Percentiles rank a stretch among this genome's conserved stretches.
These are phyloP conservation scores for Leptinotarsa juncta DNA, from an alignment of 2,888 invertebrate species.

Conservation along the genomic window DNA sequence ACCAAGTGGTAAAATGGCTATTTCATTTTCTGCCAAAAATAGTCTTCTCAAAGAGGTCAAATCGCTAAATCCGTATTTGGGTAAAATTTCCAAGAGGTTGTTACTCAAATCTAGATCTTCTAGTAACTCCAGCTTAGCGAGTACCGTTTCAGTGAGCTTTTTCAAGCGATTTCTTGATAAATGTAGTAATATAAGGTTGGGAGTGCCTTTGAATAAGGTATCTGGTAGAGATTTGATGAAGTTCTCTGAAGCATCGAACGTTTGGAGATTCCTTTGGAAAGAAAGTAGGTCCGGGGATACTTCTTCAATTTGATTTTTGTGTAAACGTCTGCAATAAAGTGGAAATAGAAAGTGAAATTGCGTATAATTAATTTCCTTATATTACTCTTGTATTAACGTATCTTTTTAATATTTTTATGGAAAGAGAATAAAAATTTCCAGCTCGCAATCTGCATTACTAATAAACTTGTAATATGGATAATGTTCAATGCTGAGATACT, in stretches of 20 bases:
- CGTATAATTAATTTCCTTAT: too few relatives aligned
- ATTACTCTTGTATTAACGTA: too few relatives aligned
- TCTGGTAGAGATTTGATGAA: slow-evolving; percentile 70
- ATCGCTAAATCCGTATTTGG: slow-evolving; percentile 70
- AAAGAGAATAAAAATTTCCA: too few relatives aligned
- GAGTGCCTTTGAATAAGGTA: slow-evolving; percentile 71
- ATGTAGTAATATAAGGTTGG: slow-evolving; percentile 72
- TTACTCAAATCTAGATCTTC: slow-evolving; percentile 78
- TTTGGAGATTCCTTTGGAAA: slow-evolving; percentile 73
- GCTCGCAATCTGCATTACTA: too few relatives aligned
- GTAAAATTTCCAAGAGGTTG: slow-evolving; percentile 73
- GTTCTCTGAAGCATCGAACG: slow-evolving; percentile 77
- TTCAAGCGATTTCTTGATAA: slow-evolving; percentile 75
- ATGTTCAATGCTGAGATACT: too few relatives aligned
- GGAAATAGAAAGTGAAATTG: background rate
- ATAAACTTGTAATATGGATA: too few relatives aligned
- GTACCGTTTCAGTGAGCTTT: slow-evolving; percentile 70
- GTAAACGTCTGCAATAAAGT: slow-evolving; percentile 71
- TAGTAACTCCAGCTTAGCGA: slow-evolving; percentile 70
- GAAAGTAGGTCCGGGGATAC: slow-evolving; percentile 71
- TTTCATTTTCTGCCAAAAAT: slow-evolving; percentile 77
- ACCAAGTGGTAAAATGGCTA: slow-evolving; percentile 71
- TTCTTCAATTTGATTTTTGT: slow-evolving; percentile 75
- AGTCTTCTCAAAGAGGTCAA: slow-evolving; percentile 72
- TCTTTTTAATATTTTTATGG: too few relatives aligned